Conservation (phyloP, 2,797 vertebrate species). For the Bryconaethiops microstoma region DNA sequence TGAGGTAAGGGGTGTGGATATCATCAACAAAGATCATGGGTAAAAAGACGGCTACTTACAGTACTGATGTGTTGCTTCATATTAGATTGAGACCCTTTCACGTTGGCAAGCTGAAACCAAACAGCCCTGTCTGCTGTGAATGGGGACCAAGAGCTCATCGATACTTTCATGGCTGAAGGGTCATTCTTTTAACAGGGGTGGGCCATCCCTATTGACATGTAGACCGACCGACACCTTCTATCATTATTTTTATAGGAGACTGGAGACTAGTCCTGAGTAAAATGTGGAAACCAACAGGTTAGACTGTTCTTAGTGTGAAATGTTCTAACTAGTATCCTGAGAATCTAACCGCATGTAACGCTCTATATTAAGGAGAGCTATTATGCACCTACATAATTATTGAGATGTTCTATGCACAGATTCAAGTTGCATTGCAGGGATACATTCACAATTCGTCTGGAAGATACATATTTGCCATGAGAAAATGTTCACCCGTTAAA, state of each 20-base stretch:
- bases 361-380: background rate
- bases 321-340: background rate
- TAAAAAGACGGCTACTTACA: conserved; percentile 67
- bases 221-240: conserved; percentile 5
- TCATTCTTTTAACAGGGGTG: conserved; percentile 36
- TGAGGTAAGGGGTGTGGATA: too few relatives aligned
- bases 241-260: background rate
- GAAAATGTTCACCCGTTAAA: background rate
- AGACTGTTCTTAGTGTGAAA: background rate
- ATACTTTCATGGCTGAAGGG: conserved; percentile 38
- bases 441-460: background rate
- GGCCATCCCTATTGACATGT: background rate
- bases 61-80: conserved; percentile 66
- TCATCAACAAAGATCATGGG: background rate
- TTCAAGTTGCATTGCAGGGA: background rate
- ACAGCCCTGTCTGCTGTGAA: conserved; percentile 33
- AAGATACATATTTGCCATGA: background rate
- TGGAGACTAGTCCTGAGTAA: background rate
- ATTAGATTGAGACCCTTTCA: conserved; percentile 66
- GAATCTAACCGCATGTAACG: background rate
- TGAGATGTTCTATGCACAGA: background rate
- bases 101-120: conserved; percentile 47
- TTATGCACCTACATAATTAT: background rate
- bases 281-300: background rate
- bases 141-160: conserved; percentile 33